A percentile compares a stretch with the other conserved stretches of the same genome.
phyloP scores from a whole-genome alignment of 2,113 vertebrate species.

The Cercopithecus mona region DNA sequence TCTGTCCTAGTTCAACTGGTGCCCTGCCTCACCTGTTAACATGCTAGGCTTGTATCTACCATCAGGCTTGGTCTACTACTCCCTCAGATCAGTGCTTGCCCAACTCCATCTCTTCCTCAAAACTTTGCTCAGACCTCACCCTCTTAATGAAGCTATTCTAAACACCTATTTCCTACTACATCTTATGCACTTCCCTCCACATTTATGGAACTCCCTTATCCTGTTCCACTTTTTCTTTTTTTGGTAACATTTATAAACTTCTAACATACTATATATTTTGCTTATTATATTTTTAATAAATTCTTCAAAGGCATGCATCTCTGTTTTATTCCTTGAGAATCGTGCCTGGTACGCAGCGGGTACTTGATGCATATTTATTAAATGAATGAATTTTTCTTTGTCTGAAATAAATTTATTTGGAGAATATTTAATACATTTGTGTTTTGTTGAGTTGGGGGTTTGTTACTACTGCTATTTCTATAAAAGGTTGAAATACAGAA shows the following conservation, averaged over 20 bases:
- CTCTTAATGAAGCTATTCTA: too few species aligned
- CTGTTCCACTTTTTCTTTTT: neutral
- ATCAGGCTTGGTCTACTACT: neutral
- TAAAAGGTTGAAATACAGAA: neutral
- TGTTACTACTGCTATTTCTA: neutral
- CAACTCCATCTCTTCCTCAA: neutral
- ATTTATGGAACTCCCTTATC: too few species aligned
- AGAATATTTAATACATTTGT: neutral
- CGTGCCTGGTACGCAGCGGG: neutral
- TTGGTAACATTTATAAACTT: neutral
- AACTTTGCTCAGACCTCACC: neutral
- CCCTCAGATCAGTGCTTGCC: neutral
- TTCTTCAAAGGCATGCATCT: neutral
- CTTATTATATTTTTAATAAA: neutral
- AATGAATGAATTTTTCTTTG: neutral
- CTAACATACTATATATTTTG: neutral
- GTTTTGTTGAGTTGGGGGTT: neutral
- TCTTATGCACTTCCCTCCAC: neutral
- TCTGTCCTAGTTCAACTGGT: neutral
- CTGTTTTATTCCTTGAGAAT: neutral
- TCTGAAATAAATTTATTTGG: neutral
- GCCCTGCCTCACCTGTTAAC: too few species aligned
- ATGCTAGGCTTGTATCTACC: rapidly evolving
- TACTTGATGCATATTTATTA: neutral
- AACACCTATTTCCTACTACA: rapidly evolving